A percentile compares a stretch with the other conserved stretches of the same genome.
Evolutionary conservation across 2,888 invertebrate species (phyloP).

Genomic region (Pyrocoelia pectoralis): DNA sequence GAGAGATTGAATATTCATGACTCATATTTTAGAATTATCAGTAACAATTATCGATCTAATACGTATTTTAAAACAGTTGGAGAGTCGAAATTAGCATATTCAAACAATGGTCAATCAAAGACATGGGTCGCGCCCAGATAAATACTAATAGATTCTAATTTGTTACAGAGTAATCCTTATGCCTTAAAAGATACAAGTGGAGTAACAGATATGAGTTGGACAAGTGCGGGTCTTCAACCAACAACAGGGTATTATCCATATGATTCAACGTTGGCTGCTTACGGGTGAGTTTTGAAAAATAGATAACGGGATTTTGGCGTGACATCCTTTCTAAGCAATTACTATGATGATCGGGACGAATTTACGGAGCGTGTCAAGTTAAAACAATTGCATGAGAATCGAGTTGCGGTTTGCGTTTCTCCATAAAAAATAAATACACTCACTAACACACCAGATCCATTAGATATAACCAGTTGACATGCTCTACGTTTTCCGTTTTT

Average conservation of each 20-base stretch:
- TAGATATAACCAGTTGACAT: constrained; percentile 44
- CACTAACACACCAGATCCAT: constrained; percentile 42
- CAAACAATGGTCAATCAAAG: constrained; percentile 5
- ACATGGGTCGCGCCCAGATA: not conserved
- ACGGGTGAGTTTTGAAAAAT: constrained; percentile 78
- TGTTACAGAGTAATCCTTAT: constrained; percentile 84
- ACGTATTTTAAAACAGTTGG: not conserved
- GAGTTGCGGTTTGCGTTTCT: constrained; percentile 44
- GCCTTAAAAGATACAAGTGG: constrained; percentile 83
- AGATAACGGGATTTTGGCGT: constrained; percentile 26
- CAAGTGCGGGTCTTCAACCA: constrained; percentile 88
- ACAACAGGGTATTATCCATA: constrained; percentile 93
- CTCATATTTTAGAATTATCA: constrained; percentile 5
- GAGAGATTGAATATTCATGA: not conserved
- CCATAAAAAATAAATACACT: constrained; percentile 42
- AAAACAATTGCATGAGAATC: constrained; percentile 49
- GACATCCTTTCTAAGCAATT: constrained; percentile 34
- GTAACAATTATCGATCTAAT: not conserved
- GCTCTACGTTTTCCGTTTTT: constrained; percentile 46
- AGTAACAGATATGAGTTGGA: constrained; percentile 91
- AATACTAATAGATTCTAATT: not conserved
- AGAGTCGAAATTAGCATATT: constrained; percentile 1
- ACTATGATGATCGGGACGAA: constrained; percentile 28
- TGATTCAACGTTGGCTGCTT: constrained; percentile 91
- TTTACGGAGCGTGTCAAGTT: constrained; percentile 47